A percentile compares a stretch with the other conserved stretches of the same genome.
phyloP scores from a whole-genome alignment of 2,797 vertebrate genomes.

The Neosilurus hyrtlii region DNA sequence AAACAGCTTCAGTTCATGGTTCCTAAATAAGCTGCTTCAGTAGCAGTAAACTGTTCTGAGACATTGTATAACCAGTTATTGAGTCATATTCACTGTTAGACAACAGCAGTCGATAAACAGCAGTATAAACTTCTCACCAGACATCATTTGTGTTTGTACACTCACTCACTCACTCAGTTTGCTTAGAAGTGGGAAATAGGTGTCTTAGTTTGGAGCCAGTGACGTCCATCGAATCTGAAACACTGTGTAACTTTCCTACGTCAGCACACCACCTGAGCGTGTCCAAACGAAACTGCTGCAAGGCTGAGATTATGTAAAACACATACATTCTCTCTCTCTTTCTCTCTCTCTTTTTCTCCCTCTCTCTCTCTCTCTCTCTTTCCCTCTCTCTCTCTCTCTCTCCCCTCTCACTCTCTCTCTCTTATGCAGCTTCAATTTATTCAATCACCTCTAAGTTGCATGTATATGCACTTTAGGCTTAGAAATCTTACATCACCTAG shows the following conservation, averaged over 20 bases:
- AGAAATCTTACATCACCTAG: background rate
- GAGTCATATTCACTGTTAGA: background rate
- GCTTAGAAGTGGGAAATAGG: background rate
- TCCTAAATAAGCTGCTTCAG: background rate
- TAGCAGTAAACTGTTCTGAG: background rate
- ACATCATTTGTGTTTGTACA: background rate
- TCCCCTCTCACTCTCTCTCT: no score
- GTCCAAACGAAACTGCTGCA: slow-evolving; percentile 1
- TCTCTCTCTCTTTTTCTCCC: no score
- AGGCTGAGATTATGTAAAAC: background rate
- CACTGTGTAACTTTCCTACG: background rate
- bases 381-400: no score
- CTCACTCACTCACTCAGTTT: background rate
- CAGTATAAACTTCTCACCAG: background rate
- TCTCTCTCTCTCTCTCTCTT: no score
- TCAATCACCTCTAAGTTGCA: background rate
- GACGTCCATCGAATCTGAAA: background rate
- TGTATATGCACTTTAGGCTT: background rate
- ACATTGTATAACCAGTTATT: background rate
- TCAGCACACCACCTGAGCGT: background rate
- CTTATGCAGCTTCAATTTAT: background rate
- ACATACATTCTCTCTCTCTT: no score
- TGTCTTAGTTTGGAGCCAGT: background rate
- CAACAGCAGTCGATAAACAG: background rate
- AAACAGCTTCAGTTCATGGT: background rate